These are phyloP conservation scores for Frankliniella intonsa DNA, from an alignment of 2,888 invertebrate species.

Conservation along the genomic window DNA sequence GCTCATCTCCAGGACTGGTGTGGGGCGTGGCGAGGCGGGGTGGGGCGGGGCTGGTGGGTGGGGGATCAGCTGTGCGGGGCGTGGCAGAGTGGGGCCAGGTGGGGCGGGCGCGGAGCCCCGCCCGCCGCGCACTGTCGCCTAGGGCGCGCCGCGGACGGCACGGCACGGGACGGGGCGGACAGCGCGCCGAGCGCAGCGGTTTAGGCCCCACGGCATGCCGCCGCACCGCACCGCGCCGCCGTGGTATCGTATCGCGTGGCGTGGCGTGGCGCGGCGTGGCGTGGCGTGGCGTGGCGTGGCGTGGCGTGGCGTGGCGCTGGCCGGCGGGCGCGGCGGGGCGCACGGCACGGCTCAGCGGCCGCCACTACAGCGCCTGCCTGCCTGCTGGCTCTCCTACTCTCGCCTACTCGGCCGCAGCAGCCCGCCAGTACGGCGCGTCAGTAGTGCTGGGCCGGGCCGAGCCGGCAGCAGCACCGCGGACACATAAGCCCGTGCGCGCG, in stretches of 20 bases:
- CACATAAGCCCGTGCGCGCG: too few relatives aligned
- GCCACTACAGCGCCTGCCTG: too few relatives aligned
- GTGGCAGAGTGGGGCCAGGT: not conserved
- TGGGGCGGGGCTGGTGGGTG: not conserved
- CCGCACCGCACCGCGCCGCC: not conserved
- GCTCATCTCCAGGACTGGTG: too few relatives aligned
- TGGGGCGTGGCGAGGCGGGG: not conserved
- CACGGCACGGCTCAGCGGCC: too few relatives aligned
- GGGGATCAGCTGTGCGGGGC: not conserved
- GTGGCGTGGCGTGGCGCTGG: not conserved
- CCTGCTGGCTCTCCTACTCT: too few relatives aligned
- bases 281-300: not conserved
- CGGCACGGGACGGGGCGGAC: not conserved
- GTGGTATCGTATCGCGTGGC: not conserved
- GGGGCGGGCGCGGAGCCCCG: not conserved
- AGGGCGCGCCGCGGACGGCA: not conserved
- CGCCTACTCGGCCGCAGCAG: too few relatives aligned
- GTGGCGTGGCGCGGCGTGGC: not conserved
- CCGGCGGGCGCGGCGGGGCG: not conserved
- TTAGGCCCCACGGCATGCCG: not conserved
- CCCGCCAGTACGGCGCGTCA: too few relatives aligned
- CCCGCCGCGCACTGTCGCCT: not conserved
- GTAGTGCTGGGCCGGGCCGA: too few relatives aligned
- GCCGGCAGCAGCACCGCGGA: too few relatives aligned
- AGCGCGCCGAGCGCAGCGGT: not conserved